Percentiles rank a stretch among this genome's conserved stretches.
Evolutionary conservation across 1,140 invertebrate species (phyloP).

Genomic region (Ganaspis sp.): DNA sequence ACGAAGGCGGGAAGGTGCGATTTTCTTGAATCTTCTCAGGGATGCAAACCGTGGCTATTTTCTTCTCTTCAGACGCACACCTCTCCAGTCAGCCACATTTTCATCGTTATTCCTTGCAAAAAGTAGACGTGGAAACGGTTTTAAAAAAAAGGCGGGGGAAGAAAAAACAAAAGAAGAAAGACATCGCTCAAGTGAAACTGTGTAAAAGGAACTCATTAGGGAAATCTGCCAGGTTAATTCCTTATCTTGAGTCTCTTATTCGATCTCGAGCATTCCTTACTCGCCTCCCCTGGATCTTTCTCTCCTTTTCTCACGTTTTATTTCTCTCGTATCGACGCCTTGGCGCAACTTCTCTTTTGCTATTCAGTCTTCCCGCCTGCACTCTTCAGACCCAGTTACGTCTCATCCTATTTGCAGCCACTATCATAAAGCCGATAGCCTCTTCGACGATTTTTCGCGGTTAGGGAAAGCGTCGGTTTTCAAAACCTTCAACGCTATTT

Average conservation of each 20-base stretch:
- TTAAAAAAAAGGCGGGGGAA: not conserved
- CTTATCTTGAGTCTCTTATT: constrained; percentile 3
- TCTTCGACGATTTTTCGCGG: constrained; percentile 12
- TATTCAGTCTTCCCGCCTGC: not conserved
- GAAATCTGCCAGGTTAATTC: constrained; percentile 5
- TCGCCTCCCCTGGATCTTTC: not conserved
- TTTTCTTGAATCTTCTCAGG: not conserved
- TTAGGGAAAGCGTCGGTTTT: not conserved
- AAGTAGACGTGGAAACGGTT: not conserved
- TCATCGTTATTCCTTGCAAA: too few relatives aligned
- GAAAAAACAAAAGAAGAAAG: not conserved
- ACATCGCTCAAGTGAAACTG: constrained; percentile 3
- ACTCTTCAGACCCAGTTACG: constrained; percentile 1
- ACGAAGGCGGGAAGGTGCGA: not conserved
- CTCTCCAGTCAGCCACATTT: not conserved
- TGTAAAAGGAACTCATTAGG: constrained; percentile 13
- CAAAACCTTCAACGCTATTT: not conserved
- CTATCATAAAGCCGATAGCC: constrained; percentile 4
- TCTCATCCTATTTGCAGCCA: constrained; percentile 8
- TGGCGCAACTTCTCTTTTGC: constrained; percentile 8
- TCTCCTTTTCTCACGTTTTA: not conserved
- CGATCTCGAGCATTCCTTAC: not conserved
- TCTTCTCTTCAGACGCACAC: not conserved
- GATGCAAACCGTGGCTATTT: not conserved
- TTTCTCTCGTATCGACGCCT: not conserved